phyloP scores from a whole-genome alignment of 2,113 vertebrate genomes.

The Marmota monax region DNA sequence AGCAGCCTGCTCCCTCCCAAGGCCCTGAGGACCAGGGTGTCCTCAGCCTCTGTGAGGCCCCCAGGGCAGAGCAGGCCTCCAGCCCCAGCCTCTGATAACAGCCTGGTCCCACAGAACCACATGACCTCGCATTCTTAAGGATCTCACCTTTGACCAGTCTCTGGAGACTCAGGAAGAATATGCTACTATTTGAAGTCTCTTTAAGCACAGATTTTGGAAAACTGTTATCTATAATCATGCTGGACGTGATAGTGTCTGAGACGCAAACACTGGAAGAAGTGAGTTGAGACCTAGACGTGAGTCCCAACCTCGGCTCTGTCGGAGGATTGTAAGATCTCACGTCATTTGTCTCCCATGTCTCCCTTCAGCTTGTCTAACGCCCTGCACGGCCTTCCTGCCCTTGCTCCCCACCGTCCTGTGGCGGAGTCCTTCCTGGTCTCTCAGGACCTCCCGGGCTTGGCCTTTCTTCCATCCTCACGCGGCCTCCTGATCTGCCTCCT shows the following conservation, averaged over 20 bases:
- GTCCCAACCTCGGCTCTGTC: too few species aligned
- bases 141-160: neutral
- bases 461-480: neutral
- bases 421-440: rapidly evolving
- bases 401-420: neutral
- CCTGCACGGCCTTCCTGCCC: rapidly evolving
- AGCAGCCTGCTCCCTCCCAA: too few species aligned
- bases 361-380: too few species aligned
- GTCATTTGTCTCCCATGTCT: neutral
- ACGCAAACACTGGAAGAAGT: neutral
- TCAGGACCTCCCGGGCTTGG: neutral
- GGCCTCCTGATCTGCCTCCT: neutral
- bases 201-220: neutral
- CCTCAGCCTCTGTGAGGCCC: too few species aligned
- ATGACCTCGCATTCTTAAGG: too few species aligned
- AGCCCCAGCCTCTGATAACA: too few species aligned
- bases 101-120: too few species aligned
- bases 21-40: too few species aligned
- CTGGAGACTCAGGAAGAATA: neutral
- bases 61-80: too few species aligned
- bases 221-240: neutral
- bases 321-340: too few species aligned
- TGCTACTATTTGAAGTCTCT: neutral
- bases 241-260: neutral
- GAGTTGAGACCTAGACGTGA: neutral